Percentiles rank a stretch among this genome's conserved stretches.
Evolutionary conservation across 2,888 invertebrate genomes (phyloP).

Genomic region (Archips xylosteana): DNA sequence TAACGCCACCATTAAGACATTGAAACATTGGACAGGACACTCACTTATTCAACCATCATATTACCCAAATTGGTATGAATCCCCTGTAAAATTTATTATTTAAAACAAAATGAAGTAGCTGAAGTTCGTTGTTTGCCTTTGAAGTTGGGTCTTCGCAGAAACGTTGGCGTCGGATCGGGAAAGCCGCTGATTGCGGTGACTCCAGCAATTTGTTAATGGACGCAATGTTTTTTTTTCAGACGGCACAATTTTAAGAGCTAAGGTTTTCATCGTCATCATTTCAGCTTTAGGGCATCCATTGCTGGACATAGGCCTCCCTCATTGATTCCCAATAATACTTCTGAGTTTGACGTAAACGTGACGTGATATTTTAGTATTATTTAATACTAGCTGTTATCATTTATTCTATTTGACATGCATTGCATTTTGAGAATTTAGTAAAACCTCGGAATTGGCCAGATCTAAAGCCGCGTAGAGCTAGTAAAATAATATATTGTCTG

Average conservation of each 20-base stretch:
- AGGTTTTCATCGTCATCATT: too few species aligned
- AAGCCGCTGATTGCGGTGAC: conserved; percentile 46
- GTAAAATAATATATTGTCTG: not conserved
- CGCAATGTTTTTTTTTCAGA: conserved; percentile 40
- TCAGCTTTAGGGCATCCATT: too few species aligned
- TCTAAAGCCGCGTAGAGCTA: not conserved
- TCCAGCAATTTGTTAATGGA: conserved; percentile 60
- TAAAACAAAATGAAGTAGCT: conserved; percentile 50
- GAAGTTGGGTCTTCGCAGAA: conserved; percentile 44
- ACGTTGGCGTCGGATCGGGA: conserved; percentile 41
- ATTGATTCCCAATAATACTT: too few species aligned
- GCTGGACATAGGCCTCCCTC: too few species aligned
- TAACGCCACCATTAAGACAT: conserved; percentile 4
- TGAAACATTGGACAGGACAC: conserved; percentile 18
- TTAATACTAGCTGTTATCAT: too few species aligned
- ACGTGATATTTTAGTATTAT: too few species aligned
- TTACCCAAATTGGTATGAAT: conserved; percentile 46
- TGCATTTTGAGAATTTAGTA: too few species aligned
- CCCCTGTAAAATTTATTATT: conserved; percentile 49
- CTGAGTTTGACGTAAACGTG: too few species aligned
- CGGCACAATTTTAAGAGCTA: conserved; percentile 7
- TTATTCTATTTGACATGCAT: too few species aligned
- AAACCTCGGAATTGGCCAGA: not conserved
- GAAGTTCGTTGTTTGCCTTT: conserved; percentile 46
- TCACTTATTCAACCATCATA: conserved; percentile 35